Base-by-base conservation (phyloP, 2,797 vertebrate genomes). In the Sebastes alutus region DNA sequence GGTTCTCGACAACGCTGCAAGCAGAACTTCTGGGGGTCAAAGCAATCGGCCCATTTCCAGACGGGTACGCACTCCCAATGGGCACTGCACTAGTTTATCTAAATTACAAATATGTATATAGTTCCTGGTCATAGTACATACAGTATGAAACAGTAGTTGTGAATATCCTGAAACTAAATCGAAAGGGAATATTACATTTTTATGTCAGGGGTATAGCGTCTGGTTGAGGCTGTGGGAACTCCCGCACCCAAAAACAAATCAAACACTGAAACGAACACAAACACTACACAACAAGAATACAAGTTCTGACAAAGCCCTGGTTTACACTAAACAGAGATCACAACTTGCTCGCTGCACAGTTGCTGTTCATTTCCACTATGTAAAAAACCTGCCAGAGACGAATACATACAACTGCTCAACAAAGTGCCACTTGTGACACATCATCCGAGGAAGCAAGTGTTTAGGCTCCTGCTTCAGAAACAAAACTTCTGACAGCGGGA, bases 351-450 rank as follows among this genome's bases (percentile, higher is more conserved):
- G 62, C 68, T 84, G 84, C 85, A 85, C 73, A 64, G 78, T 83
- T 72, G 63, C 78, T 88, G 76, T 86, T 92, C 84, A 70, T 81
- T 85, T 86, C 55, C 70, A 62, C 81, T 70, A 52, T 80, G 86
- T 87, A 85, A 83, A 83, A 83, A 90, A 92, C 66, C 87, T 85
- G 88, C 79, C 89, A 88, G 80, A 90, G 88, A 94, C 81, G 81
- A 92, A 92, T 72, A 83, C 87, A 92, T 72, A 84, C 87, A 79
- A 84, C 79, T 72, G 88, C 85, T 91, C 88, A 88, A 93, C 93
- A 92, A 94, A 91, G 90, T 93, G 92, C 88, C 85, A 92, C 90
- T 92, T 89, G 91, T 93, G 94, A 94, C 93, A 94, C 86, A 88
- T 89, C 92, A 92, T 88, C 85, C 78, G 72, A 90, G 86, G 90